phyloP scores from a whole-genome alignment of 2,113 vertebrate species.

The Mastomys coucha region DNA sequence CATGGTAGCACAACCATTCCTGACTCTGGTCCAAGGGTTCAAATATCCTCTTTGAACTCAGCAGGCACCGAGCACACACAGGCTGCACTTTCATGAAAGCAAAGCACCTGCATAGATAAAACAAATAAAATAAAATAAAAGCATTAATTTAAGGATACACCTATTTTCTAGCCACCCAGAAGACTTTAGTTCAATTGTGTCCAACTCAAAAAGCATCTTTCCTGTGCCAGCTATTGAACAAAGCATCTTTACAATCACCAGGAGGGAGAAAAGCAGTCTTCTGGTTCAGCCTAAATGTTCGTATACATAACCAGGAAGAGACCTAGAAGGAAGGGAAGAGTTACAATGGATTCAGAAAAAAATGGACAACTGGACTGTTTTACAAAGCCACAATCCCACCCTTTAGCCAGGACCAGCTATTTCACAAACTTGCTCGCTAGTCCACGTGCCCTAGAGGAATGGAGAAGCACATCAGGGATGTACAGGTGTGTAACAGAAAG shows the following conservation, averaged over 20 bases:
- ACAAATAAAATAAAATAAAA: background rate
- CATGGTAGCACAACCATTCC: background rate
- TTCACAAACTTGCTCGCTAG: background rate
- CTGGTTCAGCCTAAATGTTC: background rate
- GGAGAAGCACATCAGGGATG: background rate
- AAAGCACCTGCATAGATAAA: background rate
- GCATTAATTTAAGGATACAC: background rate
- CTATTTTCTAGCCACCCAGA: background rate
- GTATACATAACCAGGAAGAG: background rate
- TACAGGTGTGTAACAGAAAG: background rate
- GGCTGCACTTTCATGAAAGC: background rate
- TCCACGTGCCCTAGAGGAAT: background rate
- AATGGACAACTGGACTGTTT: background rate
- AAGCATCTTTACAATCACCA: background rate
- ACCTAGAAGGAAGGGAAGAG: background rate
- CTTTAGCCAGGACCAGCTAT: background rate
- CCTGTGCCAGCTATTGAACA: background rate
- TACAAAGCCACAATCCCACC: background rate
- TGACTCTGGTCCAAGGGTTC: no score
- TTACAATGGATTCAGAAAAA: background rate
- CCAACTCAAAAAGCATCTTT: background rate
- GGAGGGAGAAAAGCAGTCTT: background rate
- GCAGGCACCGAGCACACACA: background rate
- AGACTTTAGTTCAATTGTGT: conserved; percentile 12
- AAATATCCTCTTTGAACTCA: background rate